Evolutionary conservation across 2,113 vertebrate genomes (phyloP).

Genomic region (Epinephelus cyanopodus): DNA sequence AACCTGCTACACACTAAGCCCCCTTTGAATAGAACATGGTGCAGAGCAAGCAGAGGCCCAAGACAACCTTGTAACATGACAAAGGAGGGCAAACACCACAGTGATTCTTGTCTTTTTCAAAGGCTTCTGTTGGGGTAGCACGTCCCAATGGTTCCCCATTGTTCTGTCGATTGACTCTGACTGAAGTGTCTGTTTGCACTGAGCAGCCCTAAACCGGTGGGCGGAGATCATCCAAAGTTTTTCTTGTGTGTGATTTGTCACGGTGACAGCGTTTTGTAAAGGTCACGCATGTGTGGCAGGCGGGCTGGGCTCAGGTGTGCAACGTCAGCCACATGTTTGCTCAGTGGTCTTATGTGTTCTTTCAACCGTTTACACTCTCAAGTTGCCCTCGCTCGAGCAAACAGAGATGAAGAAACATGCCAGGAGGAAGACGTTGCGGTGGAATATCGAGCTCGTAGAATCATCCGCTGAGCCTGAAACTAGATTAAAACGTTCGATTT

Average conservation of each 20-base stretch:
- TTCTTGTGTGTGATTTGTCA: slow-evolving; percentile 62
- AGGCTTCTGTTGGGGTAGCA: slow-evolving; percentile 46
- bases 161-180: slow-evolving; percentile 59
- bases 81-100: slow-evolving; percentile 64
- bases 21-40: slow-evolving; percentile 46
- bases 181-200: slow-evolving; percentile 68
- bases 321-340: slow-evolving; percentile 55
- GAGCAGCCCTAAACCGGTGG: slow-evolving; percentile 45
- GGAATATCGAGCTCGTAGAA: slow-evolving; percentile 20
- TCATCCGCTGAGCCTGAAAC: slow-evolving; percentile 15
- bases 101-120: slow-evolving; percentile 50
- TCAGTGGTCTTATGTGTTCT: slow-evolving; percentile 52
- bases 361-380: slow-evolving; percentile 27
- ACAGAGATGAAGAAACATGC: slow-evolving; percentile 14
- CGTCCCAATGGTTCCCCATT: slow-evolving; percentile 57
- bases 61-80: slow-evolving; percentile 55
- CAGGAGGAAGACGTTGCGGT: neutral
- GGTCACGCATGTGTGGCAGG: slow-evolving; percentile 20
- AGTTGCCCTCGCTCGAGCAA: slow-evolving; percentile 39
- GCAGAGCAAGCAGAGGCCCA: slow-evolving; percentile 44
- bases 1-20: slow-evolving; percentile 66
- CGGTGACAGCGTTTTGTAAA: slow-evolving; percentile 41
- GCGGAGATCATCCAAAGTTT: slow-evolving; percentile 45
- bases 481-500: slow-evolving; percentile 37
- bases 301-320: slow-evolving; percentile 42